phyloP scores from a whole-genome alignment of 2,888 invertebrate genomes.

The Caenorhabditis sulstoni region DNA sequence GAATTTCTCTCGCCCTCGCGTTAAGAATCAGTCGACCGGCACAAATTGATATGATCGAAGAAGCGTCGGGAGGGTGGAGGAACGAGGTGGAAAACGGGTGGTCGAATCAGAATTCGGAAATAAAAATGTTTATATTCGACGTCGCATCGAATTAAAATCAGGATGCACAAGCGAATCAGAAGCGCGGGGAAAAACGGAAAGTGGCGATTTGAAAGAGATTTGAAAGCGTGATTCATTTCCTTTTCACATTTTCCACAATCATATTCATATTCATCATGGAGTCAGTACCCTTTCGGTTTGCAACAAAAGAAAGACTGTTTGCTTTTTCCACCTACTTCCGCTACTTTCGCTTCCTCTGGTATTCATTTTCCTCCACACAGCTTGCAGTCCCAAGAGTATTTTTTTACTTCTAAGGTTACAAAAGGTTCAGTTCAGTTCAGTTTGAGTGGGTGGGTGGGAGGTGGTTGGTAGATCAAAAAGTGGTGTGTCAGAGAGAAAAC shows the following conservation, averaged over 20 bases:
- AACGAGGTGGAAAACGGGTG: constrained; percentile 19
- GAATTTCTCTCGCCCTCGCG: constrained; percentile 34
- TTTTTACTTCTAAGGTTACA: constrained; percentile 23
- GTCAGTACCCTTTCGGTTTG: too few species aligned
- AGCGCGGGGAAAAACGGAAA: constrained; percentile 14
- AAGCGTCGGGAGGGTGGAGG: constrained; percentile 8
- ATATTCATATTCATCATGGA: too few species aligned
- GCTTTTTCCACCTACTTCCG: constrained; percentile 32
- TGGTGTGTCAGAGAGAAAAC: not conserved
- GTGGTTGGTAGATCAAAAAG: not conserved
- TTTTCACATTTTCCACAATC: too few species aligned
- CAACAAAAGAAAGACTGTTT: constrained; percentile 39
- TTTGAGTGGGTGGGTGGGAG: not conserved
- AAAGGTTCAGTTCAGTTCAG: constrained; percentile 12
- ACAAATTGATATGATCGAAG: constrained; percentile 51
- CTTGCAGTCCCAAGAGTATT: constrained; percentile 1
- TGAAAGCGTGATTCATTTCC: too few species aligned
- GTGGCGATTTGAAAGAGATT: constrained; percentile 4
- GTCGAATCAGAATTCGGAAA: constrained; percentile 8
- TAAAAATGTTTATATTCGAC: constrained; percentile 39
- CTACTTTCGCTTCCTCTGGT: constrained; percentile 27
- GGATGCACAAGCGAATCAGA: not conserved
- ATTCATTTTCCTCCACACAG: constrained; percentile 33
- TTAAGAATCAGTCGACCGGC: constrained; percentile 46
- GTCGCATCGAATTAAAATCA: not conserved